A percentile compares a stretch with the other conserved stretches of the same genome.
Conservation (phyloP, 2,888 invertebrate species). For the Trichogramma evanescens region DNA sequence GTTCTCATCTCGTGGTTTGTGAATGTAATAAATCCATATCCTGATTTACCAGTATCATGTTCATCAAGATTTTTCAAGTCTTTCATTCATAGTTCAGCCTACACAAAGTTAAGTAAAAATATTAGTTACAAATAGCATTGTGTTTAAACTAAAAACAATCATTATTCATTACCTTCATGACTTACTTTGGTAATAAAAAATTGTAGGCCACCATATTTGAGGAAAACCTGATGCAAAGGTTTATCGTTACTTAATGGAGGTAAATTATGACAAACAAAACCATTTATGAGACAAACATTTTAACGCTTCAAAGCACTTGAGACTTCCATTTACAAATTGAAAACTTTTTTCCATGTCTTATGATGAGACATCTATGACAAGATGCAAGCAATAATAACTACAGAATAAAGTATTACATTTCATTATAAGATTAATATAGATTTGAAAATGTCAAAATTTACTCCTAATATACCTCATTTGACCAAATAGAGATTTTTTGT, state of each 20-base stretch:
- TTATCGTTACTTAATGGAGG: conserved; percentile 69
- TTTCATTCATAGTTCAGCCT: conserved; percentile 65
- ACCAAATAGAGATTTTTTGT: conserved; percentile 86
- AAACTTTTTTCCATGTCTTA: conserved; percentile 79
- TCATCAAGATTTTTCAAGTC: conserved; percentile 63
- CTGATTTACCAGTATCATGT: conserved; percentile 59
- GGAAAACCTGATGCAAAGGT: conserved; percentile 63
- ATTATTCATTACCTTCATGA: too few relatives aligned
- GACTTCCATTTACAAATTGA: conserved; percentile 74
- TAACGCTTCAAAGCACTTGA: conserved; percentile 84
- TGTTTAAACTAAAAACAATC: too few relatives aligned
- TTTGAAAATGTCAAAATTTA: conserved; percentile 3
- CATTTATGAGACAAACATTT: conserved; percentile 80
- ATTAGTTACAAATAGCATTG: too few relatives aligned
- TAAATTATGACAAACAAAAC: conserved; percentile 86
- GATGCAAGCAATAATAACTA: conserved; percentile 75
- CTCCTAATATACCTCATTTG: conserved; percentile 65
- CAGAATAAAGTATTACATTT: conserved; percentile 22
- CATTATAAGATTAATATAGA: background rate
- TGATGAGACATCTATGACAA: conserved; percentile 77
- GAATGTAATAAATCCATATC: conserved; percentile 90
- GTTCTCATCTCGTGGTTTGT: conserved; percentile 75
- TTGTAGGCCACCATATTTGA: conserved; percentile 57
- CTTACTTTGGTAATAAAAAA: conserved; percentile 70
- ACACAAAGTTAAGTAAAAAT: too few relatives aligned